These are phyloP conservation scores for Mellilla xanthometata DNA, from an alignment of 2,888 invertebrate genomes.

Conservation along the genomic window DNA sequence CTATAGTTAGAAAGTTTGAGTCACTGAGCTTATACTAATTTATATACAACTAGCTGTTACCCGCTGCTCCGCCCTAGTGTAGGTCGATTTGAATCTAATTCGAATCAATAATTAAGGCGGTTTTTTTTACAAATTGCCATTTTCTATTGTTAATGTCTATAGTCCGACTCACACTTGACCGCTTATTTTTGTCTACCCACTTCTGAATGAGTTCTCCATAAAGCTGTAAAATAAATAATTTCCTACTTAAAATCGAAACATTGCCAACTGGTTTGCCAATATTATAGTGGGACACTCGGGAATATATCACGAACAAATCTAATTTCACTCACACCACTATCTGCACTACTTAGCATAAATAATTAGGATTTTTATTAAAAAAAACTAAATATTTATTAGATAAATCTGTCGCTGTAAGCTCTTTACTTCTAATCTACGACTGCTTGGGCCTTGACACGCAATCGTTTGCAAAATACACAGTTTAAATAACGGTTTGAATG, in stretches of 20 bases:
- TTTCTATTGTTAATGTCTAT: too few relatives aligned
- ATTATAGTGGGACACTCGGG: neutral
- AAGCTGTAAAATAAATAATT: too few relatives aligned
- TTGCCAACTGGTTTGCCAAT: neutral
- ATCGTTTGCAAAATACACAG: conserved; percentile 36
- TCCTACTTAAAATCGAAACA: too few relatives aligned
- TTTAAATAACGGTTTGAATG: conserved; percentile 22
- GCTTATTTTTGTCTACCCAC: too few relatives aligned
- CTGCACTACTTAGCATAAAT: conserved; percentile 17
- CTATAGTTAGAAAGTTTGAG: conserved; percentile 42
- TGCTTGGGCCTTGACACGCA: conserved; percentile 55
- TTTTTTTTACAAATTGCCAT: too few relatives aligned
- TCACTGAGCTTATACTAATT: conserved; percentile 22
- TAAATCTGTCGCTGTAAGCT: conserved; percentile 36
- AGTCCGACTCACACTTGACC: too few relatives aligned
- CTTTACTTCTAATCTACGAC: conserved; percentile 41
- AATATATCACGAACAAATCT: neutral
- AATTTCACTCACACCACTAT: conserved; percentile 1
- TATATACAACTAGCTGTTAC: too few relatives aligned
- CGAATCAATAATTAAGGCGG: too few relatives aligned
- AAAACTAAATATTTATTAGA: conserved; percentile 31
- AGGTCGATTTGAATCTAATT: too few relatives aligned
- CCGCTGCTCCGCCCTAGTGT: too few relatives aligned
- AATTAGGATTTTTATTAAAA: conserved; percentile 16
- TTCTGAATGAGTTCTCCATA: too few relatives aligned